Evolutionary conservation across 2,797 vertebrate genomes (phyloP).

Genomic region (Siniperca obscura): DNA sequence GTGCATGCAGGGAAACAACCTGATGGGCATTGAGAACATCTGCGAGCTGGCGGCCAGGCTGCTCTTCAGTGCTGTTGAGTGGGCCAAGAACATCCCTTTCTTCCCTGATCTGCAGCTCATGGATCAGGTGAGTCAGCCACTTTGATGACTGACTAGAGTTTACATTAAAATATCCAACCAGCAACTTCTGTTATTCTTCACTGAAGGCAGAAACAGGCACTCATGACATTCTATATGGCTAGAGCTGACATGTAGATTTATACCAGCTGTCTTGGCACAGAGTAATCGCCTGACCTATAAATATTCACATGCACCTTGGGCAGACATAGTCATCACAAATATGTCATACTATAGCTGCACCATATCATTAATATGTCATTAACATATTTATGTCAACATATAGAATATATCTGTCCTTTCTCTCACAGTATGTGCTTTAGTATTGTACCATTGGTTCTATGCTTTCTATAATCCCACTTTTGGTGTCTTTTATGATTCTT

Average conservation of each 20-base stretch:
- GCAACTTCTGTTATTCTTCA: background rate
- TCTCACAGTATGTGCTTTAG: background rate
- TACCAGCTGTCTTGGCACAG: constrained; percentile 49
- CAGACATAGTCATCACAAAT: constrained; percentile 40
- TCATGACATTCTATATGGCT: constrained; percentile 14
- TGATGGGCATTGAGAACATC: constrained; percentile 92
- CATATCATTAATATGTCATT: constrained; percentile 52
- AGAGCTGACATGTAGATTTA: constrained; percentile 47
- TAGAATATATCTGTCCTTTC: background rate
- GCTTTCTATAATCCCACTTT: background rate
- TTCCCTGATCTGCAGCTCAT: constrained; percentile 92
- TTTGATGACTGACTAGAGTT: background rate
- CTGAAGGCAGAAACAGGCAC: background rate
- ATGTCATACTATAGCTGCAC: constrained; percentile 36
- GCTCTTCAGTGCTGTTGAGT: constrained; percentile 91
- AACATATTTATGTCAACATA: constrained; percentile 28
- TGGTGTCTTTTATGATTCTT: background rate
- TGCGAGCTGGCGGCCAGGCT: constrained; percentile 91
- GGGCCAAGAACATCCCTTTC: constrained; percentile 93
- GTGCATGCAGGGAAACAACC: constrained; percentile 91
- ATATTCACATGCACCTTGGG: constrained; percentile 61
- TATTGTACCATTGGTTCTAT: background rate
- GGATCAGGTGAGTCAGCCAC: constrained; percentile 83
- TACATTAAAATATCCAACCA: background rate
- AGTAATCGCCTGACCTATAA: constrained; percentile 54